Base-by-base conservation (phyloP, 1,140 invertebrate species). In the Tetramorium alpestre region DNA sequence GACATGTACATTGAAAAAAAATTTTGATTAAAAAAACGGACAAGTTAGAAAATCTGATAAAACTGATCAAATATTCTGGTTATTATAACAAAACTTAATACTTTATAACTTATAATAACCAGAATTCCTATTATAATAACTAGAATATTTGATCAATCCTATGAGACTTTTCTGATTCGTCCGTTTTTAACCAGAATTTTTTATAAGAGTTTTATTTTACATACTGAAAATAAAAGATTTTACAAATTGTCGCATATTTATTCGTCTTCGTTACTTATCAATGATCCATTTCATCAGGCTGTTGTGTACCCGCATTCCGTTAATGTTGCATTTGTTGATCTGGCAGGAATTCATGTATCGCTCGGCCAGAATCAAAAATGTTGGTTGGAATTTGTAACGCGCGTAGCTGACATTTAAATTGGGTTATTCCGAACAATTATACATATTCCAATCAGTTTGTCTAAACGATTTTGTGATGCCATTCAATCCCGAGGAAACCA, bases 401-500 rank as follows among this genome's bases (percentile, higher is more conserved):
- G 69, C 54, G 41, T 25, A 44, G 25, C 80, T 60, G 69, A 60
- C 67, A 73, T 84, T 73, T 73, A 73, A 84, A 84, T 84, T 84
- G 69, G 80, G 25, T 73, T 73, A 49, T 60, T 84, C 54, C 56
- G 54, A 25, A 60, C 80, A 75, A 84, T 84, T 84, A 84, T 84
- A 84, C 56, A n/a, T 60, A 75, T 75, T 84, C 44, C 69, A 84
- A 84, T 84, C 41, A 69, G 41, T 10, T 70, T 11, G 54, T 62
- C 80, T 49, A 73, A 82, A 82, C 69, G 80, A 84, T 84, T 75
- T 75, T 62, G 70, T 5, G 80, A 84, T 72, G 41, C 54, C 80
- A 67, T 84, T 84, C 69, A 84, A 84, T 84, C 80, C 54, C 80
- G 56, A 49, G 69, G 54, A 84, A 84, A 84, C 18, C 80, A 84